These are phyloP conservation scores for Passerina amoena DNA, from an alignment of 2,113 vertebrate genomes.

Conservation along the genomic window DNA sequence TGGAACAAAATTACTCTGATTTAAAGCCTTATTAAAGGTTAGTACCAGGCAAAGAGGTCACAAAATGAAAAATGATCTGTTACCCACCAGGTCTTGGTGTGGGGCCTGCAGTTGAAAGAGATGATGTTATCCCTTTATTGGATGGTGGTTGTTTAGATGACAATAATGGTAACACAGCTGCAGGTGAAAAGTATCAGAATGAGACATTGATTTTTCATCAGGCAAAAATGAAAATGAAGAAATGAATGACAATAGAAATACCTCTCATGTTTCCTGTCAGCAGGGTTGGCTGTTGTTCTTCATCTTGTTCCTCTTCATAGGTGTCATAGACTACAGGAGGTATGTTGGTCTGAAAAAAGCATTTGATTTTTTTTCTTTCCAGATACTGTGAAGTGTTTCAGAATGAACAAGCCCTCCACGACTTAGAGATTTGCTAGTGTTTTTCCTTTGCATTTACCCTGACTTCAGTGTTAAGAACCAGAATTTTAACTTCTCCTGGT, in stretches of 20 bases:
- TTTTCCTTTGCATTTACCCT: not conserved
- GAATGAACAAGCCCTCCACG: not conserved
- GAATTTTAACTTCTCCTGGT: not conserved
- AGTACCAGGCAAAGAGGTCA: not conserved
- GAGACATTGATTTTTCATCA: not conserved
- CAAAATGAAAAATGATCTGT: not conserved
- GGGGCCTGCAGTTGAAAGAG: conserved; percentile 13
- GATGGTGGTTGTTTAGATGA: conserved; percentile 46
- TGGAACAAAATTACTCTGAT: not conserved
- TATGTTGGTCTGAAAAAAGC: conserved; percentile 55
- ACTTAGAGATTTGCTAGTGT: not conserved
- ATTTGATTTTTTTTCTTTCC: conserved; percentile 12
- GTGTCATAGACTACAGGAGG: conserved; percentile 23
- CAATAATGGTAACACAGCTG: conserved; percentile 10
- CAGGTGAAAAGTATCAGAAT: not conserved
- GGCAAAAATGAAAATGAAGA: not conserved
- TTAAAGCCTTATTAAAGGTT: not conserved
- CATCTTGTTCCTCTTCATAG: conserved; percentile 2
- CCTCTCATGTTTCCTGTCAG: conserved; percentile 25
- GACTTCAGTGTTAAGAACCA: not conserved
- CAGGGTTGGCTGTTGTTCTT: not conserved
- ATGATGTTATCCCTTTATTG: conserved; percentile 15
- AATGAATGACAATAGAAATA: conserved; percentile 6
- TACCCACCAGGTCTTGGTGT: conserved; percentile 4
- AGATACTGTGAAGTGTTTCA: not conserved